phyloP scores from a whole-genome alignment of 2,888 invertebrate species.

The Drosophila antonietae region DNA sequence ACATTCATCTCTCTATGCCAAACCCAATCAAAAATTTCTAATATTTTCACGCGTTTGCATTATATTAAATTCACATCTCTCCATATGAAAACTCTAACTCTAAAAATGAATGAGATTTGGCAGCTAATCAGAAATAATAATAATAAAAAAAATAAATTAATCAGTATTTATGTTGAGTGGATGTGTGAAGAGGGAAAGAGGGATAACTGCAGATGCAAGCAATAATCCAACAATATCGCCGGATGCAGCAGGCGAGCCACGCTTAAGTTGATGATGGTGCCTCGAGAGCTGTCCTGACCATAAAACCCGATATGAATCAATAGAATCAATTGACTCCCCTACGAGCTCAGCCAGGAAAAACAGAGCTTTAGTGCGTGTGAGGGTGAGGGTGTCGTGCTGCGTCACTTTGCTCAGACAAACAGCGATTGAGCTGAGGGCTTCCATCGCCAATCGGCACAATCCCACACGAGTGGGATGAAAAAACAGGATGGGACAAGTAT shows the following conservation, averaged over 20 bases:
- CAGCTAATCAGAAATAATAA: not conserved
- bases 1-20: too few species aligned
- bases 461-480: conserved; percentile 2
- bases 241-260: not conserved
- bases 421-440: conserved; percentile 6
- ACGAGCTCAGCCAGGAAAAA: conserved; percentile 6
- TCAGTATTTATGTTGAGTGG: not conserved
- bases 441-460: conserved; percentile 8
- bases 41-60: too few species aligned
- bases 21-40: too few species aligned
- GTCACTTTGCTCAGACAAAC: conserved; percentile 46
- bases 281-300: conserved; percentile 30
- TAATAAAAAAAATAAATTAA: not conserved
- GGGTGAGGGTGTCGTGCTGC: conserved; percentile 18
- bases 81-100: too few species aligned
- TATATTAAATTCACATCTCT: too few species aligned
- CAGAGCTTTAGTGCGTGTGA: conserved; percentile 11
- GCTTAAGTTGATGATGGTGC: conserved; percentile 15
- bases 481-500: conserved; percentile 59
- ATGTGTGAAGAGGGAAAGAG: not conserved
- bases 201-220: not conserved
- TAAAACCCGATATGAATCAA: conserved; percentile 65
- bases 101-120: not conserved
- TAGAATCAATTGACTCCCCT: conserved; percentile 58
- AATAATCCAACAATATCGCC: not conserved